A percentile compares a stretch with the other conserved stretches of the same genome.
Evolutionary conservation across 2,888 invertebrate genomes (phyloP).

Genomic region (Quadriops clusia): DNA sequence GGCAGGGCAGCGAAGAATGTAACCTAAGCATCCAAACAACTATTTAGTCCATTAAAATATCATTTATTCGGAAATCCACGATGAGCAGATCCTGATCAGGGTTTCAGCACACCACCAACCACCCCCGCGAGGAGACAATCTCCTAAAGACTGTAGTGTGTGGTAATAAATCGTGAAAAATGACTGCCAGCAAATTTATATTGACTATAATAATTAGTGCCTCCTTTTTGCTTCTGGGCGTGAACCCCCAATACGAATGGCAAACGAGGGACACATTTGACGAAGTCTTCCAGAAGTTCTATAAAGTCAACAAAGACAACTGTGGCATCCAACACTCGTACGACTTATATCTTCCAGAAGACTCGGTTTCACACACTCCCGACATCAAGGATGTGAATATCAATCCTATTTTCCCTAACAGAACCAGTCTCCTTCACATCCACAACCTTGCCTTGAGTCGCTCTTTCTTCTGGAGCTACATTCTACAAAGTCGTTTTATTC

Average conservation of each 20-base stretch:
- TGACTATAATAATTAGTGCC: constrained; percentile 7
- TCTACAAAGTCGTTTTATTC: constrained; percentile 77
- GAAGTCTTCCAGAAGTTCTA: constrained; percentile 75
- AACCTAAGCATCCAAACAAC: no score
- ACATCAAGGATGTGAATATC: constrained; percentile 87
- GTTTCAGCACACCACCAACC: no score
- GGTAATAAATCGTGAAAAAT: not conserved
- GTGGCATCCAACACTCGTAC: constrained; percentile 72
- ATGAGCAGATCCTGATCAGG: no score
- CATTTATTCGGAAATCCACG: no score
- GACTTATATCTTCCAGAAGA: constrained; percentile 77
- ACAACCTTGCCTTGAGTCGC: constrained; percentile 91
- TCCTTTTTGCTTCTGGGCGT: constrained; percentile 24
- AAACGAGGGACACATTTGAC: constrained; percentile 79
- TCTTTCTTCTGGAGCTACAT: constrained; percentile 95
- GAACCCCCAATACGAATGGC: constrained; percentile 88
- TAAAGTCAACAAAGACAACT: constrained; percentile 76
- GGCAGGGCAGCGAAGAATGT: no score
- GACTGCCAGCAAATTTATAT: constrained; percentile 1
- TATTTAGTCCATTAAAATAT: no score
- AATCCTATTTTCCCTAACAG: constrained; percentile 92
- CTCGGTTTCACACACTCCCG: constrained; percentile 81
- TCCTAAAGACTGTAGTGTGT: constrained; percentile 1
- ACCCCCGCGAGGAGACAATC: constrained; percentile 1
- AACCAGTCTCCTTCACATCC: constrained; percentile 82